Percentiles rank a stretch among this genome's conserved stretches.
phyloP scores from a whole-genome alignment of 2,888 invertebrate genomes.

The Tipula helvola region DNA sequence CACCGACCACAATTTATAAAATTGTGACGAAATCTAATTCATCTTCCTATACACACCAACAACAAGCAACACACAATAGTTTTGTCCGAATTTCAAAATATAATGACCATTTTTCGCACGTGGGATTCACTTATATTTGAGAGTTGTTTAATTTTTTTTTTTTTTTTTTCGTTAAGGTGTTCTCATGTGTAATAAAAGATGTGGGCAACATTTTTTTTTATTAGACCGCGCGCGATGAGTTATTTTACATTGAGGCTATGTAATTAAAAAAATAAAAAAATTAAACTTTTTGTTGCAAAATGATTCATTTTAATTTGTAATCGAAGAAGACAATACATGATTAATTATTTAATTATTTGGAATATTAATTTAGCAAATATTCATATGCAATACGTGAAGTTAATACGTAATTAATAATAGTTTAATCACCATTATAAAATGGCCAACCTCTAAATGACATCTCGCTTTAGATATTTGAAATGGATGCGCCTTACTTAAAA shows the following conservation, averaged over 20 bases:
- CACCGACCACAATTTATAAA: not conserved
- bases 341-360: not conserved
- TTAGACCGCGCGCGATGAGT: not conserved
- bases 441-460: not conserved
- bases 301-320: not conserved
- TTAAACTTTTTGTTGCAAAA: not conserved
- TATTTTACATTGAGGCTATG: not conserved
- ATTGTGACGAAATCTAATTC: not conserved
- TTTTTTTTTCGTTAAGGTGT: not conserved
- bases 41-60: not conserved
- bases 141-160: not conserved
- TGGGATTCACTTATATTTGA: not conserved
- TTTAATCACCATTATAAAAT: not conserved
- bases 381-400: not conserved
- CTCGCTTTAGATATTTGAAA: not conserved
- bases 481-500: not conserved
- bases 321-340: not conserved
- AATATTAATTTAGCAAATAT: not conserved
- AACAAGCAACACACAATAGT: not conserved
- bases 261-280: not conserved
- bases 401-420: not conserved
- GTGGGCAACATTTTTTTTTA: not conserved
- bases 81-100: constrained; percentile 4
- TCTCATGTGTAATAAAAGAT: not conserved
- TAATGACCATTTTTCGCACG: not conserved